A percentile compares a stretch with the other conserved stretches of the same genome.
These are phyloP conservation scores for Lepisosteus oculatus DNA, from an alignment of 2,113 vertebrate genomes.

Conservation along the genomic window DNA sequence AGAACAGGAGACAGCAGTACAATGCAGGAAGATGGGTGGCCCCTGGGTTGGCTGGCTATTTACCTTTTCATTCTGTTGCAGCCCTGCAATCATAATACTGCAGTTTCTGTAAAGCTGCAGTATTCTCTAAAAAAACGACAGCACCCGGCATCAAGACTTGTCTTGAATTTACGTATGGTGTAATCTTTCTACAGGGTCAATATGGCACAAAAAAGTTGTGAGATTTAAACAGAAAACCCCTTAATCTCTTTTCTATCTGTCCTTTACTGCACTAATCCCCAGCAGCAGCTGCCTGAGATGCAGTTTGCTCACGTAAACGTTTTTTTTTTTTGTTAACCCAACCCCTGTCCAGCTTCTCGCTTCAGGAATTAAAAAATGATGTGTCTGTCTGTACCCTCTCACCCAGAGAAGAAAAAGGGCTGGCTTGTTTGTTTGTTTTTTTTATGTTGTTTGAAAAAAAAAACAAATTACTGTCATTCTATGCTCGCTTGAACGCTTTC, in stretches of 20 bases:
- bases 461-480: no score
- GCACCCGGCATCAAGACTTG: conserved; percentile 5
- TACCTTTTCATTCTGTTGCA: no score
- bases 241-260: conserved; percentile 34
- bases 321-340: not conserved
- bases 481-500: no score
- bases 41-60: no score
- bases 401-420: no score
- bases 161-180: conserved; percentile 17
- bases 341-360: conserved; percentile 2
- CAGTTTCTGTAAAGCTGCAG: no score
- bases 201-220: conserved; percentile 17
- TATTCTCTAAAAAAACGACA: conserved; percentile 13
- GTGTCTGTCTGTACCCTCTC: not conserved
- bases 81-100: not conserved
- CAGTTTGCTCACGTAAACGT: conserved; percentile 22
- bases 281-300: conserved; percentile 26
- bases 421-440: no score
- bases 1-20: no score
- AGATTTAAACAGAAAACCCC: not conserved
- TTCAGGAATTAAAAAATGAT: conserved; percentile 26
- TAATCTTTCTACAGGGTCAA: conserved; percentile 27
- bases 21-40: no score
- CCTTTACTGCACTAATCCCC: conserved; percentile 38
- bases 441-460: no score